Evolutionary conservation across 2,797 vertebrate genomes (phyloP).

Genomic region (Steatocranus sp.): DNA sequence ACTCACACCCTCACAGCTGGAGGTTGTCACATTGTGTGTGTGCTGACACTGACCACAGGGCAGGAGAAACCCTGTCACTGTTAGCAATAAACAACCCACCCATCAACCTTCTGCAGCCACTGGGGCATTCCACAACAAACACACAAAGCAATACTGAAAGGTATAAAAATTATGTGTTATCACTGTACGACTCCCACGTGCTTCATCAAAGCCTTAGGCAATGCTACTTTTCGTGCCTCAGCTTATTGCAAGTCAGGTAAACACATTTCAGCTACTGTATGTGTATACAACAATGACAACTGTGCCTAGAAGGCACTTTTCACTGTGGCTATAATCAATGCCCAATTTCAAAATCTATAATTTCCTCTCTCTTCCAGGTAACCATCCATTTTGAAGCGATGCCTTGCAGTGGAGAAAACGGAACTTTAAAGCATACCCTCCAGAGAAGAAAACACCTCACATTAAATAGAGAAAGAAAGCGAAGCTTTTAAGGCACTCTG

Average conservation of each 20-base stretch:
- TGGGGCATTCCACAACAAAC: not conserved
- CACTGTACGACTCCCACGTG: not conserved
- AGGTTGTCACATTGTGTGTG: constrained; percentile 54
- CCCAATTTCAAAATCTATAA: not conserved
- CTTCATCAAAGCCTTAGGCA: constrained; percentile 6
- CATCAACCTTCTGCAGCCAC: not conserved
- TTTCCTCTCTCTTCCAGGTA: not conserved
- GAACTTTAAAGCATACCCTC: not conserved
- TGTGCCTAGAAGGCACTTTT: not conserved
- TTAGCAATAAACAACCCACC: not conserved
- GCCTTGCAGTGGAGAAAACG: not conserved
- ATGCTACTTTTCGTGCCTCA: not conserved
- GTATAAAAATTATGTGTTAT: not conserved
- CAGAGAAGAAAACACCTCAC: not conserved
- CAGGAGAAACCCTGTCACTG: constrained; percentile 37
- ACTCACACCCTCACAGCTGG: constrained; percentile 64
- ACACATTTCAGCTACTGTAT: not conserved
- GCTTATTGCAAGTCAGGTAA: constrained; percentile 9
- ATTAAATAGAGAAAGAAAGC: not conserved
- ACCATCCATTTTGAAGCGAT: not conserved
- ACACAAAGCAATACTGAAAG: not conserved
- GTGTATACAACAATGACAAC: not conserved
- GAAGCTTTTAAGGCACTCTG: not conserved
- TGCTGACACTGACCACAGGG: constrained; percentile 33
- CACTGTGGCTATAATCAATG: not conserved